Evolutionary conservation across 2,888 invertebrate genomes (phyloP).

Genomic region (Stratiomys singularior): DNA sequence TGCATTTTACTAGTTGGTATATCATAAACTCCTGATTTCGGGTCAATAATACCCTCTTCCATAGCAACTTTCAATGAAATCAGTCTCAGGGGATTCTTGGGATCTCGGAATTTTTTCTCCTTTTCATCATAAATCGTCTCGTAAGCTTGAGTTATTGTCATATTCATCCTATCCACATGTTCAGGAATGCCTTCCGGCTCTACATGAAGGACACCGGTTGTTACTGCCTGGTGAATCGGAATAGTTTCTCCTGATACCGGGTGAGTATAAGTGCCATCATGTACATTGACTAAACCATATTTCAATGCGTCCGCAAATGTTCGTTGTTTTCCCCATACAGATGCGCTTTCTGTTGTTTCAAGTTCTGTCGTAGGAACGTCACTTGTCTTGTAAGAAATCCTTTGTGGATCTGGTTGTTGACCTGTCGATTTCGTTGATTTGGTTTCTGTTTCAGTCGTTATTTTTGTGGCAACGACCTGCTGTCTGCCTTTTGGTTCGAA

Average conservation of each 20-base stretch:
- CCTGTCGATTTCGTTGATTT: neutral
- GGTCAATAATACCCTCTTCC: slow-evolving; percentile 75
- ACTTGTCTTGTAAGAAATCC: neutral
- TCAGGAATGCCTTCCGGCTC: slow-evolving; percentile 60
- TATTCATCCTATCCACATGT: slow-evolving; percentile 61
- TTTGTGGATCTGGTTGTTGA: neutral
- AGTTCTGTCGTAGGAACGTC: neutral
- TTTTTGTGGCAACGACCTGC: neutral
- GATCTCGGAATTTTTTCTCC: slow-evolving; percentile 75
- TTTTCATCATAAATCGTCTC: slow-evolving; percentile 74
- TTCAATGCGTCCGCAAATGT: slow-evolving; percentile 76
- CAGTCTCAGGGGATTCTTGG: slow-evolving; percentile 71
- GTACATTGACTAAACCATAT: slow-evolving; percentile 72
- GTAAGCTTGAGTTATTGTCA: slow-evolving; percentile 75
- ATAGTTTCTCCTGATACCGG: slow-evolving; percentile 75
- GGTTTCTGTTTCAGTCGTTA: neutral
- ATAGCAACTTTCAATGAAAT: slow-evolving; percentile 80
- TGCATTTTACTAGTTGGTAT: slow-evolving; percentile 75
- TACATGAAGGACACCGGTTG: slow-evolving; percentile 74
- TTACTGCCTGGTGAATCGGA: slow-evolving; percentile 77
- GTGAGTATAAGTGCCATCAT: slow-evolving; percentile 75
- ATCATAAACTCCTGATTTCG: slow-evolving; percentile 80
- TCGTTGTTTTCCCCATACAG: slow-evolving; percentile 58
- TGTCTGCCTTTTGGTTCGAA: neutral
- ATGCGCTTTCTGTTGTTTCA: too few species aligned